Percentiles rank a stretch among this genome's conserved stretches.
Evolutionary conservation across 2,797 vertebrate genomes (phyloP).

Genomic region (Cyprinodon diabolis): DNA sequence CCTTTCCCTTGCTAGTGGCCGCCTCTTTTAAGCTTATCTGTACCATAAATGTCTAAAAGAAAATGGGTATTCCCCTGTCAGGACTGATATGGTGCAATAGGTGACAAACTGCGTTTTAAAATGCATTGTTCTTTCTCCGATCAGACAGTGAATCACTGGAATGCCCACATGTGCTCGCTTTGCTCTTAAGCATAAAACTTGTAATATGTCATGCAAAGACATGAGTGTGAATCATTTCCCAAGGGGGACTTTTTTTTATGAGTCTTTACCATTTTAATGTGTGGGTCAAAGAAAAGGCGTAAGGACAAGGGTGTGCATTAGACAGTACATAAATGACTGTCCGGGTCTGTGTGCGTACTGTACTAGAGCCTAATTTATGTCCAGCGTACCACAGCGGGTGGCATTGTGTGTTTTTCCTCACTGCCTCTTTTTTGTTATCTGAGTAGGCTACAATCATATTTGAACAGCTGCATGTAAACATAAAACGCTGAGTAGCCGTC

Average conservation of each 20-base stretch:
- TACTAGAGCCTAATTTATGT: conserved; percentile 26
- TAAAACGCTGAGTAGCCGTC: conserved; percentile 55
- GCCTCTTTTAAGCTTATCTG: conserved; percentile 5
- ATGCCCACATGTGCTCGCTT: conserved; percentile 52
- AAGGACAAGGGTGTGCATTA: conserved; percentile 28
- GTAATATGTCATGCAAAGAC: conserved; percentile 56
- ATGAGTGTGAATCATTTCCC: conserved; percentile 63
- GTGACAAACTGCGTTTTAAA: conserved; percentile 16
- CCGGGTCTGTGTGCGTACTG: conserved; percentile 22
- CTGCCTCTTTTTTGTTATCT: conserved; percentile 53
- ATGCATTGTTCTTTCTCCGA: conserved; percentile 24
- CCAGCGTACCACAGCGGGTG: conserved; percentile 21
- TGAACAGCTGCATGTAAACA: conserved; percentile 78
- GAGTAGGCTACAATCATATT: conserved; percentile 74
- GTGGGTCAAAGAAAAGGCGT: conserved; percentile 44
- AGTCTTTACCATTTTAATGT: conserved; percentile 36
- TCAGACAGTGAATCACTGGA: conserved; percentile 68
- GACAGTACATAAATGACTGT: conserved; percentile 27
- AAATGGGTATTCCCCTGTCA: conserved; percentile 49
- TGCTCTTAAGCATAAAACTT: conserved; percentile 43
- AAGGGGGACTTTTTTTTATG: conserved; percentile 51
- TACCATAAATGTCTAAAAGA: conserved; percentile 21
- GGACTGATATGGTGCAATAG: conserved; percentile 28
- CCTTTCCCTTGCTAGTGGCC: background rate
- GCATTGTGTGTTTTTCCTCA: conserved; percentile 62